Evolutionary conservation across 2,113 vertebrate species (phyloP), one percentile per base, ranked within the genome.

Genomic region (Cyphotilapia sp.): DNA sequence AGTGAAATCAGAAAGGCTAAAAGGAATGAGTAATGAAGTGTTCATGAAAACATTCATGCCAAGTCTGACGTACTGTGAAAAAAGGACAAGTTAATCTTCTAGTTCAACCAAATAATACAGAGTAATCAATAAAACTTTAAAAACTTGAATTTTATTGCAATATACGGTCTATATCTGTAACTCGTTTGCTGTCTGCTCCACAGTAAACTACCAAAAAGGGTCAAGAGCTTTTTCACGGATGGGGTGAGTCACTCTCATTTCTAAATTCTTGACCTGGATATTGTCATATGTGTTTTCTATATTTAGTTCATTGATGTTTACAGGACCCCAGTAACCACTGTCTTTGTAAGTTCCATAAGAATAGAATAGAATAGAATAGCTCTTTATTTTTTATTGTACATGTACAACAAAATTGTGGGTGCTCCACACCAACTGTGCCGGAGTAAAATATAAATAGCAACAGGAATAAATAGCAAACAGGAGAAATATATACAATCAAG

Each of bases 201-300:
- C 94, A 99, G 98, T 91, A 98, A 97, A 94, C 95, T 98, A 93
- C 98, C 98, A 86, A 98, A 97, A 96, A 97, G 98, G 17, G 98
- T 99, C 8, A 97, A 98, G 91, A 99, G 97, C 93, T 99, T 99
- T 96, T 99, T 99, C 95, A 98, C 97, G 1, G 98, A 99, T 0
- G 98, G 97, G 96, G 98, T 99, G 92, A 98, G 98, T 91, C 49
- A 2, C n/a, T 74, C 7, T 78, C 13, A 27, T 9, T 6, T 86
- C 6, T 49, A 59, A 29, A 40, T 19, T 7, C 66, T 2, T 38
- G 5, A 63, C 35, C 16, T 57, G 9, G 38, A 13, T 53, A n/a
- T 38, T 81, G 12, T 12, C 42, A 31, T 19, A 49, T 49, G 6
- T 31, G 29, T 49, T 78, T 49, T 78, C 40, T n/a, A 31, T 49